A percentile compares a stretch with the other conserved stretches of the same genome.
Evolutionary conservation across 2,888 invertebrate species (phyloP).

Genomic region (Nebria brevicollis): DNA sequence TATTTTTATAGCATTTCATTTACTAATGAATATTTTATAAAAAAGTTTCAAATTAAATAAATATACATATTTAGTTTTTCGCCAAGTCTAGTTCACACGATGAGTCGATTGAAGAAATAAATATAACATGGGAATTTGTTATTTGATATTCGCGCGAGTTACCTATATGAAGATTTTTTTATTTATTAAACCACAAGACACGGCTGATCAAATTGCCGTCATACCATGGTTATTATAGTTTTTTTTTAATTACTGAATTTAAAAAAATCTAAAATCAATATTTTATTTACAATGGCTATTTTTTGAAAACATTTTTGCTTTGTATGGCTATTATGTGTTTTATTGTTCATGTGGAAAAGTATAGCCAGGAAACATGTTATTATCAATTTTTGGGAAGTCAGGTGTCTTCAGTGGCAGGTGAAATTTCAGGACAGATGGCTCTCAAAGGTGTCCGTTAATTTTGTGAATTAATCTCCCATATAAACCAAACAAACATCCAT

Average conservation of each 20-base stretch:
- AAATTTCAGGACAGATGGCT: not conserved
- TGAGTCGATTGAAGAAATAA: not conserved
- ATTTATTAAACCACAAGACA: conserved; percentile 8
- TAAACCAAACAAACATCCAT: not conserved
- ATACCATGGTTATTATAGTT: not conserved
- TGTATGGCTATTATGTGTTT: not conserved
- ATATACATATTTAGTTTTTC: not conserved
- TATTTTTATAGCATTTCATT: no score
- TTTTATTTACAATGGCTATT: no score
- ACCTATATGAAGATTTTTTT: not conserved
- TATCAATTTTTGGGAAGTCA: not conserved
- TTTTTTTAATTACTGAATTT: no score
- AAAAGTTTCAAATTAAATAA: no score
- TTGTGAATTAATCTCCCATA: not conserved
- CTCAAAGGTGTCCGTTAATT: not conserved
- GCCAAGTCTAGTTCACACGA: conserved; percentile 11
- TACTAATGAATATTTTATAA: no score
- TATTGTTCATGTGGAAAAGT: not conserved
- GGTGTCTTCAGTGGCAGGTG: not conserved
- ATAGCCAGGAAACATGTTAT: not conserved
- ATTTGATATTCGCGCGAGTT: conserved; percentile 23
- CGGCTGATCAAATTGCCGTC: conserved; percentile 36
- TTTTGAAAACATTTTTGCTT: no score
- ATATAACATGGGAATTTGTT: conserved; percentile 19
- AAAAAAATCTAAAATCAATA: no score